Base-by-base conservation (phyloP, 2,113 vertebrate species). In the Halcyon malimbica region DNA sequence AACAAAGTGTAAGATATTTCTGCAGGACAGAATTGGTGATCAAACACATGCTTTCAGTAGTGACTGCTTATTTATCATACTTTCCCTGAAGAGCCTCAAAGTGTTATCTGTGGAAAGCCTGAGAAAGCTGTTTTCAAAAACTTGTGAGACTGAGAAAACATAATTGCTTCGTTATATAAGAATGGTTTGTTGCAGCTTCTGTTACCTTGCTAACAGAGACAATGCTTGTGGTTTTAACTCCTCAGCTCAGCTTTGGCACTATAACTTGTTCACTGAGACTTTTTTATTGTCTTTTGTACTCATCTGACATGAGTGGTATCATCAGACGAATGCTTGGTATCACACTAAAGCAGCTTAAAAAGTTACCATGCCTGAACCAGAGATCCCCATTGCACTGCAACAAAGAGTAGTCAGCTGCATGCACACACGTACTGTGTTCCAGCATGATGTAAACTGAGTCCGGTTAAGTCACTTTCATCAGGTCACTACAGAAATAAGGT, bases 21-120 rank as follows among this genome's bases (percentile, higher is more conserved):
- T 91, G 39, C 53, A 70, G 42, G 21, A 69, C 85, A 57, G 91
- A 70, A 70, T 3, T 29, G 26, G 37, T 56, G 67, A 75, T 94
- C 48, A 88, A 90, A 88, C 33, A 4, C 23, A 51, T 0, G 0
- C 71, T 83, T 92, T 76, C 56, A 86, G 44, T 54, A 92, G 51
- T 14, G 64, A 81, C n/a, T 90, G 48, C 67, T 94, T 96, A 87
- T 94, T 95, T 96, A 94, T 90, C 77, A 77, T 62, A 29, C 23
- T 70, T 88, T 57, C 56, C 70, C 69, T 41, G n/a, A 89, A 93
- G 16, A 92, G 29, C 78, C 71, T 89, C 53, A 7, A 89, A 91
- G 70, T 48, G 79, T 76, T 95, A 93, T 8, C 83, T 80, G 71
- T 44, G 56, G 48, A 95, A 93, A 94, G 75, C 65, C 57, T 29